A percentile compares a stretch with the other conserved stretches of the same genome.
phyloP scores from a whole-genome alignment of 2,888 invertebrate species.

The Arrhopalites spinosus region DNA sequence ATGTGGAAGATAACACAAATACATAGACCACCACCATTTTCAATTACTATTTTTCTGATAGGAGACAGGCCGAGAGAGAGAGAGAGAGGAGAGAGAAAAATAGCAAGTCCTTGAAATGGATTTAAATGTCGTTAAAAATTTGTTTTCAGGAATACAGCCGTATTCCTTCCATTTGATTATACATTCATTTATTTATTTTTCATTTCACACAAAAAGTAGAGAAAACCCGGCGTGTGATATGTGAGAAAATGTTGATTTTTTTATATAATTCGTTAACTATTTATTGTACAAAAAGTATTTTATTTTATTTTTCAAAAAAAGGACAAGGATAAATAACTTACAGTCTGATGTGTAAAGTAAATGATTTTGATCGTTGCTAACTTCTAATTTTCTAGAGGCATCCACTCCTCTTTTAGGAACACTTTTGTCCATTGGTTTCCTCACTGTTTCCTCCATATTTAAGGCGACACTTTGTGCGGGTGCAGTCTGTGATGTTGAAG shows the following conservation, averaged over 20 bases:
- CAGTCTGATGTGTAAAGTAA: slow-evolving; percentile 2
- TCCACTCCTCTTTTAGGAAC: slow-evolving; percentile 34
- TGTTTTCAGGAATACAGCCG: too few species aligned
- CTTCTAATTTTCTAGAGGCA: slow-evolving; percentile 4
- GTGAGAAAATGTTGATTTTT: not conserved
- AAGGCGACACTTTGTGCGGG: not conserved
- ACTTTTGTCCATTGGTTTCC: slow-evolving; percentile 22
- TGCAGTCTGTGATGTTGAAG: slow-evolving; percentile 12
- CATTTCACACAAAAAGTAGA: too few species aligned
- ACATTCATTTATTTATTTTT: too few species aligned
- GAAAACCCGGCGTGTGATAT: too few species aligned
- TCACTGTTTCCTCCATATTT: not conserved
- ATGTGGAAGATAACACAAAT: too few species aligned
- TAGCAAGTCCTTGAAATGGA: not conserved
- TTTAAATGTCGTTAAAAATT: too few species aligned
- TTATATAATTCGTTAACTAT: too few species aligned
- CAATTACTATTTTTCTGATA: not conserved
- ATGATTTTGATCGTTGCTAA: slow-evolving; percentile 5
- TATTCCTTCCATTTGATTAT: too few species aligned
- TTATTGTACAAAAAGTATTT: too few species aligned
- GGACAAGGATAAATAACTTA: not conserved
- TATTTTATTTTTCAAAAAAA: too few species aligned
- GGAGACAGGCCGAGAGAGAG: not conserved
- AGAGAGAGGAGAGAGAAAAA: not conserved
- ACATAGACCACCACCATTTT: too few species aligned